Conservation (phyloP, 1,140 invertebrate species). For the Melanaphis sacchari region DNA sequence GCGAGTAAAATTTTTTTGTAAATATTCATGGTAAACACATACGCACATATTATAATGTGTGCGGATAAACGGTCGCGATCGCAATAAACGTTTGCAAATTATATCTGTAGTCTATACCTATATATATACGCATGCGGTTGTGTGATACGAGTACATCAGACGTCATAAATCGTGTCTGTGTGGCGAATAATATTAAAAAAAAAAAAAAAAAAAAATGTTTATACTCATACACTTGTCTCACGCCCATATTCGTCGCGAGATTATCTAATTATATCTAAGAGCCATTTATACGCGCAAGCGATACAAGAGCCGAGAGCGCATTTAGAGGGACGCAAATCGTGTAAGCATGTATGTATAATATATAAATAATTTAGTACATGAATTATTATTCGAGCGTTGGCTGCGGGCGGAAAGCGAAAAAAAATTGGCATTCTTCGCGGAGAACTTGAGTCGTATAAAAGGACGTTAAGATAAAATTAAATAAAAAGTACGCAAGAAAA, state of each 20-base stretch:
- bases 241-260: slow-evolving; percentile 13
- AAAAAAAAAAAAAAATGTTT: not conserved
- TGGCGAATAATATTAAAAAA: not conserved
- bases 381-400: not conserved
- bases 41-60: not conserved
- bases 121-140: not conserved
- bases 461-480: slow-evolving; percentile 1
- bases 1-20: not conserved
- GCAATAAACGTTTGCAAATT: not conserved
- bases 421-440: not conserved
- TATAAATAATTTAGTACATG: slow-evolving; percentile 4
- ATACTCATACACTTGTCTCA: not conserved
- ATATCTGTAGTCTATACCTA: not conserved
- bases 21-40: not conserved
- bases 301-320: not conserved
- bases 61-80: not conserved
- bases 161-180: slow-evolving; percentile 2
- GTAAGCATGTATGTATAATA: not conserved
- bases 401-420: not conserved
- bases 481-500: not conserved
- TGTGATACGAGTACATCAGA: not conserved
- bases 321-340: slow-evolving; percentile 10
- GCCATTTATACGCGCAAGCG: not conserved
- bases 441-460: slow-evolving; percentile 12
- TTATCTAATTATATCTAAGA: slow-evolving; percentile 11